Percentiles rank a stretch among this genome's conserved stretches.
Evolutionary conservation across 2,797 vertebrate species (phyloP).

Genomic region (Micropoecilia bifurca): DNA sequence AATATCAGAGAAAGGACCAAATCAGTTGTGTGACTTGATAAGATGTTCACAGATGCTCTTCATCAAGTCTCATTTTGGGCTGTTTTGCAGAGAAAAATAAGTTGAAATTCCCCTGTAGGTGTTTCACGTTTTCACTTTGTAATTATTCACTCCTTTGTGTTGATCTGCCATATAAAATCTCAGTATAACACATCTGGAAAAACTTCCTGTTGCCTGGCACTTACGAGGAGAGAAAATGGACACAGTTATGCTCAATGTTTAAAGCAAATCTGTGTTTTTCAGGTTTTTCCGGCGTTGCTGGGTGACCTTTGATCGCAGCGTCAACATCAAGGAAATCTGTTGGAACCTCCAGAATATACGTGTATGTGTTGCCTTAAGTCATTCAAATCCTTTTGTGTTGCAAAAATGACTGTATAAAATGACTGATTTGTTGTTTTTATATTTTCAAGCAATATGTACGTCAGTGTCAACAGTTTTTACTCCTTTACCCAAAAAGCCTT

Average conservation of each 20-base stretch:
- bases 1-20: neutral
- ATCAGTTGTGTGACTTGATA: neutral
- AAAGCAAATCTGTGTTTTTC: constrained; percentile 3
- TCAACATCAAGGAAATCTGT: constrained; percentile 95
- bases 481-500: neutral
- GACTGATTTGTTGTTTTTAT: neutral
- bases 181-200: neutral
- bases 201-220: neutral
- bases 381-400: neutral
- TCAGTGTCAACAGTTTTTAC: neutral
- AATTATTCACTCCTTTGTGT: neutral
- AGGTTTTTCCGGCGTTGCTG: constrained; percentile 93
- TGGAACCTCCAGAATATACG: constrained; percentile 95
- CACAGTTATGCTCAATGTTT: neutral
- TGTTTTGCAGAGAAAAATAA: neutral
- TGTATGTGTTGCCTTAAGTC: constrained; percentile 72
- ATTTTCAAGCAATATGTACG: neutral
- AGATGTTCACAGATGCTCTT: neutral
- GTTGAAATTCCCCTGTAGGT: neutral
- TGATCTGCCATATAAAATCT: neutral
- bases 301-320: constrained; percentile 92
- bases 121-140: neutral
- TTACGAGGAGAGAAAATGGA: neutral
- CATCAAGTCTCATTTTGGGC: neutral
- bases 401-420: neutral